Evolutionary conservation across 2,888 invertebrate genomes (phyloP).

Genomic region (Acleris sparsana): DNA sequence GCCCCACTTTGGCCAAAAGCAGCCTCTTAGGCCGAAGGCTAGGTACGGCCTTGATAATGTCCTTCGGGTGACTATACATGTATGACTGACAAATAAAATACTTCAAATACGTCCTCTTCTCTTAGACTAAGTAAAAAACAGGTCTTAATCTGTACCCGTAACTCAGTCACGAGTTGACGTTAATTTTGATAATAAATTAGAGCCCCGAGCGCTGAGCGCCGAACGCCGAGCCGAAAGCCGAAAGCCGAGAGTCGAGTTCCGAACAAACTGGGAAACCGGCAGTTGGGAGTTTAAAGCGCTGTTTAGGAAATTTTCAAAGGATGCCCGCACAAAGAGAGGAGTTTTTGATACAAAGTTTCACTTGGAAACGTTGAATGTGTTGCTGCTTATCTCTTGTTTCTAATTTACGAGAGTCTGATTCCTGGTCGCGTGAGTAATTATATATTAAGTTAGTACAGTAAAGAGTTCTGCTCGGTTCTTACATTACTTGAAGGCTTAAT

Average conservation of each 20-base stretch:
- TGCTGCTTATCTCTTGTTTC: conserved; percentile 51
- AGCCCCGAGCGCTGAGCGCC: conserved; percentile 55
- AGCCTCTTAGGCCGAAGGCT: no score
- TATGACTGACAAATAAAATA: no score
- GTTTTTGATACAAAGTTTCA: conserved; percentile 66
- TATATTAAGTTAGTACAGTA: conserved; percentile 1
- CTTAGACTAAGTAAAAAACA: not conserved
- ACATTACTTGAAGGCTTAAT: not conserved
- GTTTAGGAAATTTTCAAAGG: conserved; percentile 75
- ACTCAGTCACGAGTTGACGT: conserved; percentile 54
- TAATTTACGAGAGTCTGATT: conserved; percentile 35
- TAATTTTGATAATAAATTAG: conserved; percentile 74
- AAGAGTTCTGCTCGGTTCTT: not conserved
- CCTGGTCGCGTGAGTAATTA: conserved; percentile 28
- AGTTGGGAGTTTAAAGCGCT: conserved; percentile 63
- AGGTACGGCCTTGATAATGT: no score
- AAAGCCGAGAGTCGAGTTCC: conserved; percentile 53
- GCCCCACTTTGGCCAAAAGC: no score
- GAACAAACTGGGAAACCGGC: conserved; percentile 59
- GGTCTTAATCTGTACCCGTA: conserved; percentile 39
- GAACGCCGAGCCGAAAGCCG: conserved; percentile 22
- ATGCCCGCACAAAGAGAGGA: conserved; percentile 56
- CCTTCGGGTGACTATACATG: no score
- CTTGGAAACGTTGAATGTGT: conserved; percentile 58
- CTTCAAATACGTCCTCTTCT: no score